Conservation (phyloP, 53 echinoderm and acorn worm species). For the Hippasteria phrygiana region DNA sequence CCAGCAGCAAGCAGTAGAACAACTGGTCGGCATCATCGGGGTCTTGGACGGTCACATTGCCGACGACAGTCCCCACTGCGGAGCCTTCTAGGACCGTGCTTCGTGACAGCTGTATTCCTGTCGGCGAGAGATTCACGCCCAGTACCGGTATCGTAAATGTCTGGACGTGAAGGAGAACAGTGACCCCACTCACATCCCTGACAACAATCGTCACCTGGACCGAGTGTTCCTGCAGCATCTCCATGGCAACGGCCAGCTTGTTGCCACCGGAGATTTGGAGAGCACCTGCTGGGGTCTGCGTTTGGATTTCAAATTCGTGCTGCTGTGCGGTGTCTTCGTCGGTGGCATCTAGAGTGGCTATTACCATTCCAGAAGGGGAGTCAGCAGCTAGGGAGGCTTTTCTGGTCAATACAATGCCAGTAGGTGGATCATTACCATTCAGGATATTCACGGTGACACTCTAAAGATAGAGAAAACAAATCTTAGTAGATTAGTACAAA, state of each 20-base stretch:
- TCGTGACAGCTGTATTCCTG: conserved; percentile 30
- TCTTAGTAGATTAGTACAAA: not conserved
- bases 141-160: conserved; percentile 47
- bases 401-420: conserved; percentile 48
- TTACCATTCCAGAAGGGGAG: conserved; percentile 32
- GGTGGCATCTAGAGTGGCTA: conserved; percentile 46
- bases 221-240: not conserved
- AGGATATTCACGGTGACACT: conserved; percentile 49
- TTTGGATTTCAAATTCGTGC: conserved; percentile 52
- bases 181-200: conserved; percentile 23
- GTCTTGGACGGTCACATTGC: conserved; percentile 48
- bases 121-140: conserved; percentile 60
- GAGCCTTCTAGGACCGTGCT: conserved; percentile 49
- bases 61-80: conserved; percentile 33
- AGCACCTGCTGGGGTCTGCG: conserved; percentile 58
- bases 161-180: conserved; percentile 40
- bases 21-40: conserved; percentile 20
- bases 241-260: conserved; percentile 46
- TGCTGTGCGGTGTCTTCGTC: conserved; percentile 67
- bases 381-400: conserved; percentile 37
- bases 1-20: conserved; percentile 57
- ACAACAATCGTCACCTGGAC: conserved; percentile 57
- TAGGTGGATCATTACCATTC: conserved; percentile 71
- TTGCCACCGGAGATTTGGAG: conserved; percentile 38
- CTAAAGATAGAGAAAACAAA: conserved; percentile 18